Evolutionary conservation across 2,797 vertebrate genomes (phyloP), one percentile per base, ranked within the genome.

Genomic region (Ptychobarbus kaznakovi): DNA sequence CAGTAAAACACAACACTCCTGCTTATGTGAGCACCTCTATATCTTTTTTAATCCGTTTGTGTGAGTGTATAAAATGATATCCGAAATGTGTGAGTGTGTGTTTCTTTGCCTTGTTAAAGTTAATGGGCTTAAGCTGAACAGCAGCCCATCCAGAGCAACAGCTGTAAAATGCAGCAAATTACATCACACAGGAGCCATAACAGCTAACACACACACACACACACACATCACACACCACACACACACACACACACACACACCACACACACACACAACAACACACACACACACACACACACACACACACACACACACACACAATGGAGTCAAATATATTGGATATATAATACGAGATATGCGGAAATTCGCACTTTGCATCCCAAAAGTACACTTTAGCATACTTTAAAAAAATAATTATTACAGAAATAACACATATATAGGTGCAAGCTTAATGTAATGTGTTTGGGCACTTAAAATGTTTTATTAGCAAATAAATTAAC

Each of bases 121-220:
- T 93, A 93, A 94, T 89, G 82, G 90, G 90, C 87, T 90, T 93
- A 87, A 87, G 89, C 85, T 81, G 90, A 90, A 87, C 89, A 92
- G 92, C 90, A 90, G 89, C 90, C 90, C 88, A 89, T 91, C 91
- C 90, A 88, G 88, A 88, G 92, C 90, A 92, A 90, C 87, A 53
- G 89, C 89, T 93, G 89, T 94, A 93, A 94, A 94, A 91, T 85
- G 80, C 83, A 89, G 88, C 87, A 92, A 94, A 93, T 93, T 91
- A 93, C 92, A 91, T 92, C 92, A 88, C 89, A 89, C 72, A 44
- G 78, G 66, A 82, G 78, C 38, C 32, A 81, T 81, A 85, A 81
- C 61, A 63, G 35, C 72, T 16, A 58, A 58, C 40, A 82, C 61
- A 75, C 12, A 75, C 35, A 83, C 44, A 87, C 65, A 86, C 49